Conservation (phyloP, 1,140 invertebrate species). For the Tetramorium alpestre region DNA sequence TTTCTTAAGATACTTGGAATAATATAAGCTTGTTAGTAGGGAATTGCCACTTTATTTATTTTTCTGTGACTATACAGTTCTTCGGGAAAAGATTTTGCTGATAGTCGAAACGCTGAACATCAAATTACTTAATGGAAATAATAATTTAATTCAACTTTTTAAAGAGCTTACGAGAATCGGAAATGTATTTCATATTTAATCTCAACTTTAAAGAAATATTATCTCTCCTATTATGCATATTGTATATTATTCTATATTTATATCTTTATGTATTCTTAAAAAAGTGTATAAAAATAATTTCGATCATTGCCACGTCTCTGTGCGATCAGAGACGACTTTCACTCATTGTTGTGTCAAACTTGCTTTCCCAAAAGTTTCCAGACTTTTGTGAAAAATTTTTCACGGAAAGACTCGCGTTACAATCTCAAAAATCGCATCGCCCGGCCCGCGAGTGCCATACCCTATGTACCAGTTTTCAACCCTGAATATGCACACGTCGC, state of each 20-base stretch:
- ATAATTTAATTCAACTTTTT: neutral
- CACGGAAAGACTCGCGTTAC: neutral
- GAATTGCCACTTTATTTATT: neutral
- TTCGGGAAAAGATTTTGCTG: neutral
- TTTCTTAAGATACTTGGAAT: neutral
- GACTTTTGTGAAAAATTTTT: neutral
- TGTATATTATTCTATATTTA: neutral
- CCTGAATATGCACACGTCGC: slow-evolving; percentile 37
- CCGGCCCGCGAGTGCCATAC: neutral
- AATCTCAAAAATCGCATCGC: slow-evolving; percentile 13
- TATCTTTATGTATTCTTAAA: neutral
- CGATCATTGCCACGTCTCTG: neutral
- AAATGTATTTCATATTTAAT: neutral
- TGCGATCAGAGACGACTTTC: neutral
- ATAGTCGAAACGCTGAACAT: neutral
- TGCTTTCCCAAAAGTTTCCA: neutral
- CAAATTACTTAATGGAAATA: neutral
- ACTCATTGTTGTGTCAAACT: neutral
- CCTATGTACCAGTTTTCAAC: slow-evolving; percentile 8
- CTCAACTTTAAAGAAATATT: neutral
- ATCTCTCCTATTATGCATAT: neutral
- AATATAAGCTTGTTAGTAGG: neutral
- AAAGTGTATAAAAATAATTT: neutral
- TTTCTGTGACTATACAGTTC: neutral
- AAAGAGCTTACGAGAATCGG: neutral